Evolutionary conservation across 2,888 invertebrate genomes (phyloP).

Genomic region (Stenotaenia linearis): DNA sequence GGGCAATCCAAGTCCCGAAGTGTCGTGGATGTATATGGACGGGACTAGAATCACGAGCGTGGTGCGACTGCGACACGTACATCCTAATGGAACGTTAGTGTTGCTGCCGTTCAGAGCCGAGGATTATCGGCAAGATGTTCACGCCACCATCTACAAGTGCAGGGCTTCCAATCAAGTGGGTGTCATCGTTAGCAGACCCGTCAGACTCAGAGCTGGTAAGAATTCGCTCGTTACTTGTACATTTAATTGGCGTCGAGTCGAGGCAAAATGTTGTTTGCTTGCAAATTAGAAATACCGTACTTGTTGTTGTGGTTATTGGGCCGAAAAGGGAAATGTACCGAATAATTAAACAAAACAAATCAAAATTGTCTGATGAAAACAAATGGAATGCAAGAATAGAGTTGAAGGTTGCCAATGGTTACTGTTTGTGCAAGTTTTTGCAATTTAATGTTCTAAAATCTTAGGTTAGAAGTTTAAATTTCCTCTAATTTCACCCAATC

Average conservation of each 20-base stretch:
- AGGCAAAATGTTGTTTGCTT: too few species aligned
- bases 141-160: conserved; percentile 41
- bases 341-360: too few species aligned
- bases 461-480: too few species aligned
- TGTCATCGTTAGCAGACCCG: conserved; percentile 40
- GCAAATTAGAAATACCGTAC: too few species aligned
- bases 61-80: conserved; percentile 41
- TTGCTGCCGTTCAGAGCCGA: conserved; percentile 40
- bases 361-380: too few species aligned
- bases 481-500: too few species aligned
- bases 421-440: too few species aligned
- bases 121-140: conserved; percentile 40
- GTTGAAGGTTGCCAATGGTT: too few species aligned
- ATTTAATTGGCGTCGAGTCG: background rate
- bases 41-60: conserved; percentile 41
- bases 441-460: too few species aligned
- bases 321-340: background rate
- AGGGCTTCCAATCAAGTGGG: conserved; percentile 40
- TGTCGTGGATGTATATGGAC: conserved; percentile 43
- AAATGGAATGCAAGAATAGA: too few species aligned
- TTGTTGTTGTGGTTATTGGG: background rate
- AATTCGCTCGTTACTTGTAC: background rate
- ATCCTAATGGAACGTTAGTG: conserved; percentile 41
- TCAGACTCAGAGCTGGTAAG: conserved; percentile 41
- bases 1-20: conserved; percentile 42